phyloP scores from a whole-genome alignment of 2,888 invertebrate species.

The Osedax frankpressi region DNA sequence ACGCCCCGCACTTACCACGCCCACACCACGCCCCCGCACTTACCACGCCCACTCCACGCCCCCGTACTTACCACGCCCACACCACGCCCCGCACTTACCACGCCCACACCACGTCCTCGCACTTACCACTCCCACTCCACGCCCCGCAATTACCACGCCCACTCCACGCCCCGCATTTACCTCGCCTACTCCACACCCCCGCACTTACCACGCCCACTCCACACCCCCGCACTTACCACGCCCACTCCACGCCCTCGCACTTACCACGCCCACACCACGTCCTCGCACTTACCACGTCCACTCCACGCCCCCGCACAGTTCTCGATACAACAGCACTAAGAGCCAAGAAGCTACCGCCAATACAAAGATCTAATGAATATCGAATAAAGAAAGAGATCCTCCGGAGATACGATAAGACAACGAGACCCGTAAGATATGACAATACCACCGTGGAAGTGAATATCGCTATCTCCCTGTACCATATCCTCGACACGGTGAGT shows the following conservation, averaged over 20 bases:
- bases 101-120: no score
- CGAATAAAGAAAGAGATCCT: slow-evolving; percentile 5
- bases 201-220: no score
- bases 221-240: no score
- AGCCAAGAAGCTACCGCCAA: background rate
- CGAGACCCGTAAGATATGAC: slow-evolving; percentile 30
- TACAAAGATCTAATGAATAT: slow-evolving; percentile 2
- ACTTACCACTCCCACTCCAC: background rate
- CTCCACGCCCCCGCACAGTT: background rate
- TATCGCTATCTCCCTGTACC: slow-evolving; percentile 31
- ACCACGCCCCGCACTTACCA: no score
- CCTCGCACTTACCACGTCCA: background rate
- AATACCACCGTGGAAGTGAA: slow-evolving; percentile 28
- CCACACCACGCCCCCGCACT: no score
- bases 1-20: no score
- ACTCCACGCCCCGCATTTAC: background rate
- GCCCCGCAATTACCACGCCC: background rate
- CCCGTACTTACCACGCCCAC: no score
- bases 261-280: background rate
- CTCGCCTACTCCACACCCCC: background rate
- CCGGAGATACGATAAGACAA: slow-evolving; percentile 28
- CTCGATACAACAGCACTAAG: background rate
- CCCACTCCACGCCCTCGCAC: background rate
- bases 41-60: no score
- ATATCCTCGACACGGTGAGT: slow-evolving; percentile 32